A percentile compares a stretch with the other conserved stretches of the same genome.
These are phyloP conservation scores for Piaya cayana DNA, from an alignment of 2,113 vertebrate species.

Conservation along the genomic window DNA sequence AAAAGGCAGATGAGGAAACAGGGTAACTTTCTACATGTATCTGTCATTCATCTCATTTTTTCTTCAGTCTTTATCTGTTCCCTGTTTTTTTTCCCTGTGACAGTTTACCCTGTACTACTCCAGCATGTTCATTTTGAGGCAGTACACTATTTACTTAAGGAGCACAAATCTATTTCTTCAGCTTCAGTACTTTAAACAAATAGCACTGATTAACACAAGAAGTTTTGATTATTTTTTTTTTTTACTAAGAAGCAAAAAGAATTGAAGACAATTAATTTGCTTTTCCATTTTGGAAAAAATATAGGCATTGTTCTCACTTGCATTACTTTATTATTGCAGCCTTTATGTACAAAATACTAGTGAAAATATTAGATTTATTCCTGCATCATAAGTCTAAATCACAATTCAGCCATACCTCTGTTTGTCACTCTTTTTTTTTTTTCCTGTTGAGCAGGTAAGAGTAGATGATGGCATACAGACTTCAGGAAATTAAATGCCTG, in stretches of 20 bases:
- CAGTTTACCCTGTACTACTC: neutral
- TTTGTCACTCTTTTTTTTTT: neutral
- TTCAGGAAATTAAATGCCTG: neutral
- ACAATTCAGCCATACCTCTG: neutral
- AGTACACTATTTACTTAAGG: neutral
- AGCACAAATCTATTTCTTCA: neutral
- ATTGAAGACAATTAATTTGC: neutral
- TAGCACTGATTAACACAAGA: neutral
- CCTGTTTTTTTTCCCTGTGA: neutral
- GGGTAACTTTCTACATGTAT: neutral
- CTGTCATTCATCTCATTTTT: neutral
- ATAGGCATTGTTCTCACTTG: neutral
- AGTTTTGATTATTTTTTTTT: neutral
- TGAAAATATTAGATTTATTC: neutral
- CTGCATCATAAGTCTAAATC: neutral
- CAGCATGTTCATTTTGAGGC: neutral
- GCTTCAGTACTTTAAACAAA: neutral
- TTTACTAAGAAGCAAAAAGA: neutral
- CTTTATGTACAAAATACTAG: neutral
- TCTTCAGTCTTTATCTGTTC: neutral
- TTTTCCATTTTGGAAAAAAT: neutral
- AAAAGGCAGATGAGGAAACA: neutral
- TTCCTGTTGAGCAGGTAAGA: neutral
- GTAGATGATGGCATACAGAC: neutral
- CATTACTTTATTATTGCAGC: neutral